Evolutionary conservation across 2,888 invertebrate genomes (phyloP).

Genomic region (Scaptodrosophila latifasciaeformis): DNA sequence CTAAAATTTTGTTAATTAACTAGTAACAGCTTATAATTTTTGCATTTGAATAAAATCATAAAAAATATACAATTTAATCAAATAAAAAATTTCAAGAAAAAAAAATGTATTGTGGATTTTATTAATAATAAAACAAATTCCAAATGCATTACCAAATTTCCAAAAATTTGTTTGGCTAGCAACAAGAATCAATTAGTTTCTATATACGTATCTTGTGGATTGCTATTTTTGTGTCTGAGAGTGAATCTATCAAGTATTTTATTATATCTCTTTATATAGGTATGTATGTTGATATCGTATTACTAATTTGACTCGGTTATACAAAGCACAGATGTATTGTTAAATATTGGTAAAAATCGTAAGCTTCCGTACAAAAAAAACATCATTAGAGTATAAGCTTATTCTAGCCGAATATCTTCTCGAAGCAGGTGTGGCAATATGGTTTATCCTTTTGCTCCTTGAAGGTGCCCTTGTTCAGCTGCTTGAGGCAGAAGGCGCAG

Average conservation of each 20-base stretch:
- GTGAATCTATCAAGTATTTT: no score
- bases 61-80: no score
- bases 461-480: constrained; percentile 98
- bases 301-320: constrained; percentile 68
- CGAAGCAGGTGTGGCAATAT: constrained; percentile 98
- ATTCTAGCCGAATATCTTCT: constrained; percentile 89
- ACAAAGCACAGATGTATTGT: constrained; percentile 42
- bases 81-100: no score
- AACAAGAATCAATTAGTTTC: constrained; percentile 1
- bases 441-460: constrained; percentile 99
- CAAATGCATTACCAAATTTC: no score
- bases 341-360: constrained; percentile 29
- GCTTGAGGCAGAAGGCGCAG: constrained; percentile 98
- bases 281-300: constrained; percentile 31
- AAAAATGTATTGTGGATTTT: no score
- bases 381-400: constrained; percentile 11
- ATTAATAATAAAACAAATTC: no score
- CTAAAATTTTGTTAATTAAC: no score
- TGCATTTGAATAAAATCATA: no score
- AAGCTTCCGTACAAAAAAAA: constrained; percentile 37
- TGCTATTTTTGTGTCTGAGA: no score
- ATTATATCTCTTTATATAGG: constrained; percentile 19
- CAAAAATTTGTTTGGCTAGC: no score
- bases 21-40: no score
- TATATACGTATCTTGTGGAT: no score